Evolutionary conservation across 2,113 vertebrate genomes (phyloP).

Genomic region (Ceyx cyanopectus): DNA sequence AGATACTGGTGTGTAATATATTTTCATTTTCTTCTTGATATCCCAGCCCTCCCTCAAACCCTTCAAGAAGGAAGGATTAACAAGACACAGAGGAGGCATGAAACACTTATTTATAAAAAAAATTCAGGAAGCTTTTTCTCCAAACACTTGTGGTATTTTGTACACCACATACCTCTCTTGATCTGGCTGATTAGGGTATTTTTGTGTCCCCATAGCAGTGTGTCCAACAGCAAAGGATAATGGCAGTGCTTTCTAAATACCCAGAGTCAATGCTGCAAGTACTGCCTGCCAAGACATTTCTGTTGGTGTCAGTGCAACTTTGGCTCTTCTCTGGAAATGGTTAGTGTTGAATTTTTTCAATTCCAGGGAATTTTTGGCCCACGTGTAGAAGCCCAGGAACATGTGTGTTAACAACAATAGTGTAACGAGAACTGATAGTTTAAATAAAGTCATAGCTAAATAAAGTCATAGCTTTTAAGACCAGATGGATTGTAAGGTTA

Average conservation of each 20-base stretch:
- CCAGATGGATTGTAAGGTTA: not conserved
- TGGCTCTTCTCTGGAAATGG: not conserved
- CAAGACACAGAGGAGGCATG: not conserved
- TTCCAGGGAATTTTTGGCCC: not conserved
- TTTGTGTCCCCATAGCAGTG: not conserved
- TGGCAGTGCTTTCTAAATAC: not conserved
- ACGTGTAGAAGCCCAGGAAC: not conserved
- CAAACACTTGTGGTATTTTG: not conserved
- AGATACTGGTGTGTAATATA: not conserved
- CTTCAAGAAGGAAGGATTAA: not conserved
- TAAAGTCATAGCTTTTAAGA: not conserved
- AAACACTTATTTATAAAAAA: not conserved
- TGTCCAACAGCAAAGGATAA: not conserved
- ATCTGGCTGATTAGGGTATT: not conserved
- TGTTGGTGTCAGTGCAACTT: not conserved
- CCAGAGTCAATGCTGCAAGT: not conserved
- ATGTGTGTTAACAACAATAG: not conserved
- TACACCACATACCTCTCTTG: not conserved
- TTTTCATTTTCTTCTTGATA: slow-evolving; percentile 1
- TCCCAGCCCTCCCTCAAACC: not conserved
- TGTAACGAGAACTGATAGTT: not conserved
- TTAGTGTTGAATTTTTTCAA: not conserved
- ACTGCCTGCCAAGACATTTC: not conserved
- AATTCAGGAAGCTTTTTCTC: not conserved
- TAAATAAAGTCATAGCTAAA: not conserved